These are phyloP conservation scores for Acleris cristana DNA, from an alignment of 2,888 invertebrate genomes.

Conservation along the genomic window DNA sequence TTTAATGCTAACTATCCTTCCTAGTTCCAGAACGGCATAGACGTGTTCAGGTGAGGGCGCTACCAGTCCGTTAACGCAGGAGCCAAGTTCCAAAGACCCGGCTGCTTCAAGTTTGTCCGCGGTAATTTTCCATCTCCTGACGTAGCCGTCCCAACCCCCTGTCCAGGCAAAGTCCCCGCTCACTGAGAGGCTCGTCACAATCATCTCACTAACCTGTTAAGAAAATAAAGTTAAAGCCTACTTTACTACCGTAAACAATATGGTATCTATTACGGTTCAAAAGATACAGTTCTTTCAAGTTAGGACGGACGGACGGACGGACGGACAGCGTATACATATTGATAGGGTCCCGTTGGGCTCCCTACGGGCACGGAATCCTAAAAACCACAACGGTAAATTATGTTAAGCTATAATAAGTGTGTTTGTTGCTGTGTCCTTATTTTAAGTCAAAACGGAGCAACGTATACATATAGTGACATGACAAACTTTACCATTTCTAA, in stretches of 20 bases:
- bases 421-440: no score
- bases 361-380: no score
- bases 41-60: constrained; percentile 49
- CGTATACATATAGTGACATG: no score
- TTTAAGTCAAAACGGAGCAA: no score
- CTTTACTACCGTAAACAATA: neutral
- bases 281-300: no score
- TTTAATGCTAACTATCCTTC: constrained; percentile 56
- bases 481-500: no score
- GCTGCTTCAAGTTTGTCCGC: constrained; percentile 60
- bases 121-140: constrained; percentile 70
- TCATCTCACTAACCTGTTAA: constrained; percentile 74
- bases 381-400: no score
- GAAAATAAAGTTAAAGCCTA: neutral
- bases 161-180: constrained; percentile 77
- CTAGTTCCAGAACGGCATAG: constrained; percentile 63
- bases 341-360: no score
- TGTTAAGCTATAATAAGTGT: no score
- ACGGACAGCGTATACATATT: no score
- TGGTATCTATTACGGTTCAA: no score
- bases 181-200: constrained; percentile 76
- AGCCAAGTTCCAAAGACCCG: constrained; percentile 66
- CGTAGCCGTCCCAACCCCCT: constrained; percentile 83
- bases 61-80: constrained; percentile 68
- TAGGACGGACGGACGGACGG: no score